Evolutionary conservation across 2,888 invertebrate species (phyloP), one percentile per base, ranked within the genome.

Genomic region (Tipula confusa): DNA sequence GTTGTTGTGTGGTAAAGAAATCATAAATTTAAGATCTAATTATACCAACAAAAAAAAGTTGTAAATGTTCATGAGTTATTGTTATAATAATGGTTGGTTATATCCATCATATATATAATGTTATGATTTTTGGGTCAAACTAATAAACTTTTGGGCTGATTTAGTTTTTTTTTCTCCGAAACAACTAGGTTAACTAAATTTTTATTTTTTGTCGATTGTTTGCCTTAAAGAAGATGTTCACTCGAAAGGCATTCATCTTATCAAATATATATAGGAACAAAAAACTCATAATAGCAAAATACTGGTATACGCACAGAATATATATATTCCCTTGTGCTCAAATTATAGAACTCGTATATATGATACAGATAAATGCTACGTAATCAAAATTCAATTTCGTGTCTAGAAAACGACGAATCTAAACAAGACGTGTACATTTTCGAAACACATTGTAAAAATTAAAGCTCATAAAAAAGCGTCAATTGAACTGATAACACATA

Each of bases 51-150:
- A 48, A 64, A 64, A 64, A 43, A 64, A 64, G 64, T 64, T 64
- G 24, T 64, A 64, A 24, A 64, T 64, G 64, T 64, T 64, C 24
- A 64, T 64, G 64, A 64, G 64, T 64, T 64, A 64, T 64, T 64
- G 64, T 64, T 64, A 64, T 64, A 18, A 64, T 64, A 64, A 64
- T 64, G 64, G 64, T 64, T 64, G 64, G 11, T 64, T 64, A 24
- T 64, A 64, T 24, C 15, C 43, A 43, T 43, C 43, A 43, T 18
- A n/a, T n/a, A n/a, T n/a, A 15, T 18, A 4, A 43, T 36, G 36
- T 9, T 9, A 43, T 15, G n/a, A n/a, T 43, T 43, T 64, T 64
- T 64, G 24, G 64, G 64, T 64, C 64, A 64, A 64, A 64, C 64
- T 24, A 64, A 64, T 64, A 64, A 64, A 64, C 9, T 64, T 64